Base-by-base conservation (phyloP, 2,113 vertebrate species). In the Calyptommatus sinebrachiatus region DNA sequence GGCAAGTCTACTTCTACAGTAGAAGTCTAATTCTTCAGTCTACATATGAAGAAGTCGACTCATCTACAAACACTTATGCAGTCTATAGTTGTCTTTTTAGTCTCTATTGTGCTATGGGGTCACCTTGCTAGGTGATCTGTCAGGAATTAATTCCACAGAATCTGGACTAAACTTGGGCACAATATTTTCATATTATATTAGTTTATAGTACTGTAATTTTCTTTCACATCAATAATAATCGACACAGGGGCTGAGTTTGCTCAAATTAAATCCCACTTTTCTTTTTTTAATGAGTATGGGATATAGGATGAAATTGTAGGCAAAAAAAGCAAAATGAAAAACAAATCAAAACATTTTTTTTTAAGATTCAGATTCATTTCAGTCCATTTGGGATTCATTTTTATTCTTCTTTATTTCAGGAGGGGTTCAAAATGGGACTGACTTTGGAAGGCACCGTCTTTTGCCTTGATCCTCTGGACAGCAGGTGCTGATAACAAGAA, bases 371-470 rank as follows among this genome's bases (percentile, higher is more conserved):
- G 77, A 78, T 77, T 84, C 53, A 41, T 76, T 90, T 87, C 83
- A 29, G 29, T 0, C n/a, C 80, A 18, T 48, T 82, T 41, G 2
- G 35, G 35, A 41, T 41, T 41, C 35, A 41, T 41, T 73, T 46
- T 71, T 78, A 41, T 76, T 72, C 79, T 87, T 88, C 90, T 96
- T 71, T 91, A 66, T 96, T 96, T 41, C 94, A 99, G 98, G 98
- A 99, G 98, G 98, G 98, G 97, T 99, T 99, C 98, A 99, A 99
- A 99, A 99, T 99, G 98, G 98, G 98, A 99, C 95, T 99, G 91
- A 99, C 98, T 87, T 92, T 99, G 71, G 98, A 99, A 96, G 97
- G 98, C 91, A 96, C 98, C 35, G 96, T 98, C 28, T 99, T 99
- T 95, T 97, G 97, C 89, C 94, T 98, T 80, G 98, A 99, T 89